Evolutionary conservation across 2,113 vertebrate genomes (phyloP).

Genomic region (Synodontis membranacea): DNA sequence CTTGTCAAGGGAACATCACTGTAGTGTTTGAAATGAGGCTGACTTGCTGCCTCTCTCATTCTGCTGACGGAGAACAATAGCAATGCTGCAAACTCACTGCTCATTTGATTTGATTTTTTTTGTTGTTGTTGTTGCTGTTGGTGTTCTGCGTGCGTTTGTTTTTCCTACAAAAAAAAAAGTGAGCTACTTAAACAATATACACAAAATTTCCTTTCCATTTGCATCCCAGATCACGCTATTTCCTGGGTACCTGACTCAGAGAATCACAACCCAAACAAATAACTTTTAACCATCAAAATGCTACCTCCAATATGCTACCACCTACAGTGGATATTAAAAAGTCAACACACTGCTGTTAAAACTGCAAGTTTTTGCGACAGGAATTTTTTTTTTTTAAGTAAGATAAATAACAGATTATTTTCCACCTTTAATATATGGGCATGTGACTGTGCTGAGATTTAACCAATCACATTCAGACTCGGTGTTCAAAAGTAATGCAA

Average conservation of each 20-base stretch:
- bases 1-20: conserved; percentile 28
- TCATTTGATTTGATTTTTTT: conserved; percentile 30
- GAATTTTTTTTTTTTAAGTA: no score
- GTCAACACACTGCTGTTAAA: not conserved
- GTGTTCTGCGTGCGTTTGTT: not conserved
- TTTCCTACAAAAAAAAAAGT: not conserved
- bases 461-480: not conserved
- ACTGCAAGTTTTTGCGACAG: not conserved
- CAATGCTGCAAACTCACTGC: conserved; percentile 29
- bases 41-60: conserved; percentile 7
- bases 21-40: conserved; percentile 17
- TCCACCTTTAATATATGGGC: not conserved
- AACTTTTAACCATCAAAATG: not conserved
- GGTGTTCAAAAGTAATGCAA: not conserved
- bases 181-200: conserved; percentile 9
- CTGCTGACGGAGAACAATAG: conserved; percentile 2
- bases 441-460: not conserved
- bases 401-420: not conserved
- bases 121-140: no score
- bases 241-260: not conserved
- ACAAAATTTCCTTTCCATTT: conserved; percentile 11
- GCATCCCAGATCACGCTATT: conserved; percentile 9
- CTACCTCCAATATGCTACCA: not conserved
- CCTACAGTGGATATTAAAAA: not conserved
- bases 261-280: not conserved